These are phyloP conservation scores for Drosophila nigrodunni DNA, from an alignment of 1,140 invertebrate species.

Conservation along the genomic window DNA sequence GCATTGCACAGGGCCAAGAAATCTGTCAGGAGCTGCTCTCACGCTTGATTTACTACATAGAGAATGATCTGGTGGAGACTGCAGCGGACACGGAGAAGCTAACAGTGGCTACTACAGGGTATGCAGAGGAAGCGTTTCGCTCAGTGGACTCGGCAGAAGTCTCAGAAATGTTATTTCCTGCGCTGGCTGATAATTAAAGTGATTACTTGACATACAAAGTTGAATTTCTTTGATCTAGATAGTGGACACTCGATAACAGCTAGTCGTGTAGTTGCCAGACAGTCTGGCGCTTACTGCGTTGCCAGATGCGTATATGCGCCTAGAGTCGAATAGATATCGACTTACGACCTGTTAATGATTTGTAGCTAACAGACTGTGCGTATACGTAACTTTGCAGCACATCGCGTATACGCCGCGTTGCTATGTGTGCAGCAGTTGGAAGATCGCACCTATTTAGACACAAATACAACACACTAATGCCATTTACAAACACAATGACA, in stretches of 20 bases:
- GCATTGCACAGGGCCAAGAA: slow-evolving; percentile 86
- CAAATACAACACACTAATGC: slow-evolving; percentile 1
- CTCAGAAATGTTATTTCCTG: too few species aligned
- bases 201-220: too few species aligned
- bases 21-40: slow-evolving; percentile 59
- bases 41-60: slow-evolving; percentile 63
- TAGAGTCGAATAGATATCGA: too few species aligned
- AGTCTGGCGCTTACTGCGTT: too few species aligned
- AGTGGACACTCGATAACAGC: too few species aligned
- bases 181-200: too few species aligned
- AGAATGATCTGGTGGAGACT: slow-evolving; percentile 34
- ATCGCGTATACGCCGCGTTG: slow-evolving; percentile 19
- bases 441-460: slow-evolving; percentile 4
- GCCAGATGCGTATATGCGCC: too few species aligned
- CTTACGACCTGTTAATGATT: neutral
- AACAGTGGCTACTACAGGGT: neutral
- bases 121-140: neutral
- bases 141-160: too few species aligned
- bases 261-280: too few species aligned
- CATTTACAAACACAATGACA: neutral
- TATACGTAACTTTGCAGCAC: slow-evolving; percentile 4
- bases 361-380: neutral
- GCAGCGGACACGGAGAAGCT: neutral
- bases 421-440: neutral
- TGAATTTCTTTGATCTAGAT: too few species aligned